phyloP scores from a whole-genome alignment of 2,888 invertebrate genomes.

The Zaprionus obscuricornis region DNA sequence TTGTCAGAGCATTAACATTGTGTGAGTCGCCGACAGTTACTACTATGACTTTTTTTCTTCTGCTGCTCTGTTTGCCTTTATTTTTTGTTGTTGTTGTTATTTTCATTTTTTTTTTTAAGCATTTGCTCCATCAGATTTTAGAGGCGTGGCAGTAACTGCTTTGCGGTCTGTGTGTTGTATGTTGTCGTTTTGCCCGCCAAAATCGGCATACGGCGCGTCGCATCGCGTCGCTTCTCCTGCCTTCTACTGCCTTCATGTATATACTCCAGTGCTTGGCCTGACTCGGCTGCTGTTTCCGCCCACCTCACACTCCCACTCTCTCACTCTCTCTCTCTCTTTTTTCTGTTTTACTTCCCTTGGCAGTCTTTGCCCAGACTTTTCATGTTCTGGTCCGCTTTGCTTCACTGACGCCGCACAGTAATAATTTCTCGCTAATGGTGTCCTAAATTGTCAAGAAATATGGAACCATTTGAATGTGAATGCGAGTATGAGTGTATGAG shows the following conservation, averaged over 20 bases:
- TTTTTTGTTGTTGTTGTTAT: slow-evolving; percentile 2
- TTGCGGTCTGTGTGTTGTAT: slow-evolving; percentile 5
- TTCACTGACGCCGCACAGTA: slow-evolving; percentile 55
- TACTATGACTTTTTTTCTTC: too few species aligned
- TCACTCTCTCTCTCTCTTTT: slow-evolving; percentile 24
- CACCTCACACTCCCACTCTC: slow-evolving; percentile 14
- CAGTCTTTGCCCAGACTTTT: too few species aligned
- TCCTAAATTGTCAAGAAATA: slow-evolving; percentile 79
- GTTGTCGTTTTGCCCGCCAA: slow-evolving; percentile 61
- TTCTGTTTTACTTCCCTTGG: neutral
- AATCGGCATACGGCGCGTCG: slow-evolving; percentile 23
- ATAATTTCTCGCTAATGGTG: slow-evolving; percentile 80
- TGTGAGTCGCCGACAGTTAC: too few species aligned
- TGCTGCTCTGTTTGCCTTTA: neutral
- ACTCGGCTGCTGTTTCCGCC: slow-evolving; percentile 2
- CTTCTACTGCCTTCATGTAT: slow-evolving; percentile 11
- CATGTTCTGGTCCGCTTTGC: neutral
- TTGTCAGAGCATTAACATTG: too few species aligned
- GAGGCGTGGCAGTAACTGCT: slow-evolving; percentile 37
- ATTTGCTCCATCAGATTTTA: slow-evolving; percentile 25
- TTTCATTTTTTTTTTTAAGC: neutral
- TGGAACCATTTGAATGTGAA: slow-evolving; percentile 76
- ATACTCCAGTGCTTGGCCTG: slow-evolving; percentile 33
- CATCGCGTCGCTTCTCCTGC: neutral
- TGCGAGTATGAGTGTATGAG: slow-evolving; percentile 51